Evolutionary conservation across 2,113 vertebrate genomes (phyloP).

Genomic region (Bombycilla garrulus): DNA sequence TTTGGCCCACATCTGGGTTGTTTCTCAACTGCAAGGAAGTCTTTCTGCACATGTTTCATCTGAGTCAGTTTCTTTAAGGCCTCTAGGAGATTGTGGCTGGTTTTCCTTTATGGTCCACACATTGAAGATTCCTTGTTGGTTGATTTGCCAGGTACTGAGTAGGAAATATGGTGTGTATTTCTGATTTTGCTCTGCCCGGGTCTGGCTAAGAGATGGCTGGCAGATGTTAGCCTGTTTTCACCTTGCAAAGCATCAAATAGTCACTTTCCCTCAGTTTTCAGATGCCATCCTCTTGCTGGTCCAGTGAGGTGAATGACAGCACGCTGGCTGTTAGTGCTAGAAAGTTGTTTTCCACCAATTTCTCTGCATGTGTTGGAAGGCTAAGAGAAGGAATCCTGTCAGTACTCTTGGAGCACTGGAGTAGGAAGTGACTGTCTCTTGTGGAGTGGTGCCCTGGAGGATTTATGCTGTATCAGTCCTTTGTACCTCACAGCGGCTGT

Average conservation of each 20-base stretch:
- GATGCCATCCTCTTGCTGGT: background rate
- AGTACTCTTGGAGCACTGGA: background rate
- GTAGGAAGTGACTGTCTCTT: background rate
- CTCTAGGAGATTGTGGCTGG: background rate
- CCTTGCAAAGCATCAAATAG: background rate
- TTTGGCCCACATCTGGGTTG: background rate
- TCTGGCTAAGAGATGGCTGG: background rate
- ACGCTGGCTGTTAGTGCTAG: background rate
- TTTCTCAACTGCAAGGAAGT: background rate
- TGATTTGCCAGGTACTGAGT: background rate
- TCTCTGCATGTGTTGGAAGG: background rate
- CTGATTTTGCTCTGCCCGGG: background rate
- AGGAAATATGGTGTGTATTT: background rate
- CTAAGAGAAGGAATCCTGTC: background rate
- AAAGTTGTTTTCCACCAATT: background rate
- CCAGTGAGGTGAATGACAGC: background rate
- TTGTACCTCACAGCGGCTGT: slow-evolving; percentile 22
- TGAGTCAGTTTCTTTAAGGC: background rate
- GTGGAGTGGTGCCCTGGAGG: background rate
- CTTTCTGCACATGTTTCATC: background rate
- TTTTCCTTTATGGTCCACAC: background rate
- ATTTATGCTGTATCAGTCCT: slow-evolving; percentile 3
- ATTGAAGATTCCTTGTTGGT: background rate
- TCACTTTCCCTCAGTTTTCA: background rate
- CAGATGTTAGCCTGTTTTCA: background rate